These are phyloP conservation scores for Thymelicus lineola DNA, from an alignment of 2,888 invertebrate genomes.

Conservation along the genomic window DNA sequence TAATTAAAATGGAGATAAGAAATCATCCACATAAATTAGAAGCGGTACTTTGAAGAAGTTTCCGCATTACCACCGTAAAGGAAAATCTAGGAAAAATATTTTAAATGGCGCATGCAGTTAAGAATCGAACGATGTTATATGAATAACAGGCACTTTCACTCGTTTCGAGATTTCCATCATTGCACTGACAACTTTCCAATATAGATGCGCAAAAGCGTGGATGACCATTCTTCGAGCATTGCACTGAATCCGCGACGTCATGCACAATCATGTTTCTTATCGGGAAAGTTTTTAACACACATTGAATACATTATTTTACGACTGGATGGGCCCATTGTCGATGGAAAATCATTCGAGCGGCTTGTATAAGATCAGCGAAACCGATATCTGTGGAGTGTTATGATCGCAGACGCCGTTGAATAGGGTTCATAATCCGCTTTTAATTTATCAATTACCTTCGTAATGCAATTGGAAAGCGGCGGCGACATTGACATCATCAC, in stretches of 20 bases:
- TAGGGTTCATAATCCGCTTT: slow-evolving; percentile 26
- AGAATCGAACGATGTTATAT: slow-evolving; percentile 46
- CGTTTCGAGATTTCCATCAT: slow-evolving; percentile 70
- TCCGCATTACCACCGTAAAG: slow-evolving; percentile 60
- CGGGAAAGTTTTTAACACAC: slow-evolving; percentile 61
- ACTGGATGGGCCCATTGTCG: slow-evolving; percentile 30
- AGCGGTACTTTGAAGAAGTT: slow-evolving; percentile 47
- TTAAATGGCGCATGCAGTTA: slow-evolving; percentile 43
- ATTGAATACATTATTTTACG: slow-evolving; percentile 30
- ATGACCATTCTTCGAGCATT: slow-evolving; percentile 56
- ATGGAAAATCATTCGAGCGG: slow-evolving; percentile 41
- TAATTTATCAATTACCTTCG: slow-evolving; percentile 32
- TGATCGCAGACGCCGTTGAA: slow-evolving; percentile 38
- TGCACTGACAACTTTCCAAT: slow-evolving; percentile 77
- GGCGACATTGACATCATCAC: slow-evolving; percentile 33
- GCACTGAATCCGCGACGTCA: slow-evolving; percentile 58
- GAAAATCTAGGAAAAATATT: slow-evolving; percentile 65
- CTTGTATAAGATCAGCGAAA: slow-evolving; percentile 42
- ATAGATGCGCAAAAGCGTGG: slow-evolving; percentile 61
- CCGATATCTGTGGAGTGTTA: slow-evolving; percentile 41
- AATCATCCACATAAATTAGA: slow-evolving; percentile 49
- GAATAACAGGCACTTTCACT: slow-evolving; percentile 59
- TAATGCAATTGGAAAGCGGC: slow-evolving; percentile 35
- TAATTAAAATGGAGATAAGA: slow-evolving; percentile 50
- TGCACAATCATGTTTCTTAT: slow-evolving; percentile 66